Base-by-base conservation (phyloP, 1,140 invertebrate genomes). In the Whitmania pigra region DNA sequence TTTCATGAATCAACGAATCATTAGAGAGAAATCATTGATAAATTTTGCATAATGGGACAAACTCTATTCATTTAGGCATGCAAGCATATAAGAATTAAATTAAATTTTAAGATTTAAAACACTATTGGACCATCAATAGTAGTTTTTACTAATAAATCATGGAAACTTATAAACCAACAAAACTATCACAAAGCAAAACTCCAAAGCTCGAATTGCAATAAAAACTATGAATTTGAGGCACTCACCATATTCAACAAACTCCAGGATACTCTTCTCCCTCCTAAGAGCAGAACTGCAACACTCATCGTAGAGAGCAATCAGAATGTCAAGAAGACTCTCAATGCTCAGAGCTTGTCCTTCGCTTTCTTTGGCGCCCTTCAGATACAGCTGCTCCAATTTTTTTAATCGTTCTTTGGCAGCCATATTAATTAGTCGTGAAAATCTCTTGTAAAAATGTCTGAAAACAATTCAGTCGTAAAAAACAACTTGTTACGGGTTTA, bases 191-290 rank as follows among this genome's bases (percentile, higher is more conserved):
- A 49, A 49, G 20, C 20, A n/a, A 57, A 57, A 9, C 20, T 25
- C 9, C 55, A n/a, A 57, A 67, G 31, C 22, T 74, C 29, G 13
- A 75, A 73, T 57, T 31, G 29, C 2, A 13, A 2, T 29, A 27
- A 69, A 22, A 69, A 4, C n/a, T n/a, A 71, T 6, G 18, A 25
- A 63, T 69, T 72, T 70, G 67, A 36, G 71, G 18, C 27, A 67
- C 87, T 87, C 86, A 97, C 94, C 92, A 84, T 90, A 91, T 83
- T 94, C 91, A 76, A 98, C 92, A 84, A 97, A 97, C 85, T 96
- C 93, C 0, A 92, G 93, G 69, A 98, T 89, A 74, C 92, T 93
- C 82, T 97, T 97, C 82, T 98, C 94, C 76, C 92, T 86, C 29
- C 93, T 85, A 72, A 97, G 84, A 60, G 93, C 94, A 68, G 93